Evolutionary conservation across 2,797 vertebrate species (phyloP), one percentile per base, ranked within the genome.

Genomic region (Myiothlypis chrysogaster): DNA sequence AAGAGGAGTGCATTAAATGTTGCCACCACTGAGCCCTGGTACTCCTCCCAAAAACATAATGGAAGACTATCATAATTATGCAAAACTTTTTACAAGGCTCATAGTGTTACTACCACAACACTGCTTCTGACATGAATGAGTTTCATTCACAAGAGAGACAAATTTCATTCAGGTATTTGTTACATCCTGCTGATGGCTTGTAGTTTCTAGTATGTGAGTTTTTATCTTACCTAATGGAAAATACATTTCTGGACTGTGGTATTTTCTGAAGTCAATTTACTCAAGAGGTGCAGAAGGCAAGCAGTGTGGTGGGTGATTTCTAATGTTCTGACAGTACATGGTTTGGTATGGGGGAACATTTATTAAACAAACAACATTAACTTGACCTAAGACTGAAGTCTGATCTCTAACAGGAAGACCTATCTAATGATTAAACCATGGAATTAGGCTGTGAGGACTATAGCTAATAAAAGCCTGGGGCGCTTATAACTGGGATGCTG

Each of bases 401-500:
- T 96, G 87, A 92, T 95, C 91, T 93, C 69, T 61, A 83, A 50
- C 83, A 92, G 79, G 65, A 92, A 94, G 63, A 87, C 49, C 77
- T 87, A 95, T 92, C 87, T 96, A 95, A 97, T 95, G 43, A 28
- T 97, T 97, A 97, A 96, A 78, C 92, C 52, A 19, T 32, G 81
- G 88, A 89, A 95, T 94, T 83, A 95, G 64, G 37, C 71, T 93
- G 88, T 73, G 66, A 61, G 76, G 57, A 81, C 49, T 52, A 47
- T 4, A 93, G 66, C 69, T 95, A 94, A 94, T 91, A 95, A 94
- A 94, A 92, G 35, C 39, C 61, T 39, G 27, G 18, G 43, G 61
- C 85, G 43, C 65, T 93, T 78, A 32, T 68, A 75, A 65, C 72
- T 44, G n/a, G 21, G 72, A 94, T 91, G 65, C 94, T 81, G 93